Percentiles rank a stretch among this genome's conserved stretches.
Conservation (phyloP, 2,797 vertebrate species). For the Ataeniobius toweri region DNA sequence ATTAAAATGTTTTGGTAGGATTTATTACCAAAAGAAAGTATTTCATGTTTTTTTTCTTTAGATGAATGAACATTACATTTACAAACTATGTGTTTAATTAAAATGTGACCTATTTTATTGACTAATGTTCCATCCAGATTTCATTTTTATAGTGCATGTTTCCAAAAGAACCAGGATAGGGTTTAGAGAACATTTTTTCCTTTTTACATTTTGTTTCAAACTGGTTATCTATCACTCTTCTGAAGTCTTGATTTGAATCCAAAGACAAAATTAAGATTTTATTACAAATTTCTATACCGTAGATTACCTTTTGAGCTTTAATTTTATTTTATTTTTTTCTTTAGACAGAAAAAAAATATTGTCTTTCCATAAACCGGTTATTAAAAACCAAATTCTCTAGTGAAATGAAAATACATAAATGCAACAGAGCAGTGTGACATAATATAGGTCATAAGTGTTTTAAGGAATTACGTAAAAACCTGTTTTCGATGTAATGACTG, state of each 20-base stretch:
- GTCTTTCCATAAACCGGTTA: neutral
- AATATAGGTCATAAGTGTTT: neutral
- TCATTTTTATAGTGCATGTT: neutral
- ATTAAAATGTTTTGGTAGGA: neutral
- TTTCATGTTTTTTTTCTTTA: neutral
- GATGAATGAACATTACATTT: neutral
- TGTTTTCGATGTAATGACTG: neutral
- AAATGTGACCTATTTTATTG: neutral
- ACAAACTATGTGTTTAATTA: neutral
- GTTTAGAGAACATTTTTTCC: neutral
- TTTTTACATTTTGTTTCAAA: neutral
- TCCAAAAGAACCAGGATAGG: neutral
- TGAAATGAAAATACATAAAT: neutral
- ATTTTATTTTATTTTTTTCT: neutral
- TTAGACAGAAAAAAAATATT: neutral
- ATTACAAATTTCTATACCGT: neutral
- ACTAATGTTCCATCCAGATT: neutral
- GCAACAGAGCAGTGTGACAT: too few species aligned
- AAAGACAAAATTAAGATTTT: too few species aligned
- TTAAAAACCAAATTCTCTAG: neutral
- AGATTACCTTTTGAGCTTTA: neutral
- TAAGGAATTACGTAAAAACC: neutral
- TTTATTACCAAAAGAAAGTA: neutral
- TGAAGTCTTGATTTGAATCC: neutral
- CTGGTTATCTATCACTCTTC: neutral